phyloP scores from a whole-genome alignment of 2,113 vertebrate species.

The Epinephelus cyanopodus region DNA sequence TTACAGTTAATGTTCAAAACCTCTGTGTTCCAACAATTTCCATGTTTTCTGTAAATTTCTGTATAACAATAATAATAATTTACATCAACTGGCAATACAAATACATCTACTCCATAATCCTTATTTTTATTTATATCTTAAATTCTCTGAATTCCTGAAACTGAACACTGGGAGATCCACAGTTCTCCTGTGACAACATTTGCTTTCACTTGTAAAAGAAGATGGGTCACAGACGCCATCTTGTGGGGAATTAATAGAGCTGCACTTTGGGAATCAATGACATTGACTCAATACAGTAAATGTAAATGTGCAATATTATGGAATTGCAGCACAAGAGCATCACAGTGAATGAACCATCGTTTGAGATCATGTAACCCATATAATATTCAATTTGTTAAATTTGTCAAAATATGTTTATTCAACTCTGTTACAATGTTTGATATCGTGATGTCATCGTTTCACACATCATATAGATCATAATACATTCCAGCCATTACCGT shows the following conservation, averaged over 20 bases:
- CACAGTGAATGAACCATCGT: not conserved
- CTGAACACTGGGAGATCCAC: not conserved
- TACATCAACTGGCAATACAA: not conserved
- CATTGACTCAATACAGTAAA: constrained; percentile 1
- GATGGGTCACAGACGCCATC: constrained; percentile 45
- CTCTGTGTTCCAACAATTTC: not conserved
- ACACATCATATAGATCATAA: not conserved
- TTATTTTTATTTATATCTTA: not conserved
- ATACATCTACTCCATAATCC: not conserved
- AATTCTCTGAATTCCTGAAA: not conserved
- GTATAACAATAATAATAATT: not conserved
- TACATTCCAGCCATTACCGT: not conserved
- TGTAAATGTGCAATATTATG: not conserved
- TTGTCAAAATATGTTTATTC: not conserved
- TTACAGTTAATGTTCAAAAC: not conserved
- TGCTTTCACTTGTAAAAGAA: not conserved
- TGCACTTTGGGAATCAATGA: constrained; percentile 9
- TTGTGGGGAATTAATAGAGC: constrained; percentile 48
- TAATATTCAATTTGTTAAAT: not conserved
- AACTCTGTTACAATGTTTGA: not conserved
- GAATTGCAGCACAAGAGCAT: not conserved
- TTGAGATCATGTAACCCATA: not conserved
- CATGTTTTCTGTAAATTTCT: not conserved
- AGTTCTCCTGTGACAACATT: not conserved
- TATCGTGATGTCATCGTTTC: not conserved